Evolutionary conservation across 1,140 invertebrate species (phyloP), one percentile per base, ranked within the genome.

Genomic region (Cotesia glomerata): DNA sequence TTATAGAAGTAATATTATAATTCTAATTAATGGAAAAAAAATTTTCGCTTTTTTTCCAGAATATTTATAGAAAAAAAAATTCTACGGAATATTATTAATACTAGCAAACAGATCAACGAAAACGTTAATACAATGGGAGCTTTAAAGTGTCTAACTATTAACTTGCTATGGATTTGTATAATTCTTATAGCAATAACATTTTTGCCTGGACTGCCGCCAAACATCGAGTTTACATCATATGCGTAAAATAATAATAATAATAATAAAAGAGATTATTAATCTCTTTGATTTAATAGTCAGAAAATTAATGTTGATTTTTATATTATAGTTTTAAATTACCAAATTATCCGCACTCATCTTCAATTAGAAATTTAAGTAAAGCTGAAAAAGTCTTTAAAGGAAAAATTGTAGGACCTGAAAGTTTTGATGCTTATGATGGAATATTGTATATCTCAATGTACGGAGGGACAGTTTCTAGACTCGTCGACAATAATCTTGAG

Each of bases 341-440:
- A 5, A 83, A 78, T 82, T 92, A 45, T 86, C 86, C 11, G 83
- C 94, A 54, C 86, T 86, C 5, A 71, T 87, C 11, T 11, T 5
- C 39, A 95, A 95, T 79, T 80, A 87, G 26, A 34, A 85, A 85
- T 52, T 80, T 96, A 56, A 88, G 91, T 74, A 89, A 89, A 75
- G 88, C 90, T 0, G 89, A 92, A 79, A 86, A 89, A 69, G 83
- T 94, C 67, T 91, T 91, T 75, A 81, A 90, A 61, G 89, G 89
- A 39, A 84, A 91, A 79, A 78, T 96, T 0, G 74, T 88, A 26
- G 93, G 93, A 49, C 91, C 95, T 3, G 95, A 96, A 87, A 84
- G 87, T 49, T 92, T 95, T 78, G 90, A 89, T 56, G 84, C 91
- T 45, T 90, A 89, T 66, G 90, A 92, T 80, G 90, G 89, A 13